Percentiles rank a stretch among this genome's conserved stretches.
phyloP scores from a whole-genome alignment of 2,797 vertebrate genomes.

The Cyprinodon diabolis region DNA sequence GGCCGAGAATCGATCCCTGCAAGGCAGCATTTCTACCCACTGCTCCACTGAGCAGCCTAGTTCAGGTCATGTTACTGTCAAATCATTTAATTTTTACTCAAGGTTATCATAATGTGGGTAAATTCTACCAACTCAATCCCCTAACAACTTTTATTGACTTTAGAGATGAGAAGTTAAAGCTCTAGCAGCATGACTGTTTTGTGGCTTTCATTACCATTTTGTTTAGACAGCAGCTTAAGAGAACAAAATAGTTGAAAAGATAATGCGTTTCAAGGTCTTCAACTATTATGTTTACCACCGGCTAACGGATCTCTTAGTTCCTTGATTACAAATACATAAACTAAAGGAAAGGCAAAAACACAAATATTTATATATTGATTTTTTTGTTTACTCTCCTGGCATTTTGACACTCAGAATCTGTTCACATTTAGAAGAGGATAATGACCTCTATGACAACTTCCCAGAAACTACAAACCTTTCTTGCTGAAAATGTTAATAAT shows the following conservation, averaged over 20 bases:
- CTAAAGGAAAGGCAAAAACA: background rate
- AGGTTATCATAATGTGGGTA: background rate
- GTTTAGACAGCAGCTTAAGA: background rate
- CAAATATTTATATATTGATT: background rate
- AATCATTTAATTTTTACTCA: background rate
- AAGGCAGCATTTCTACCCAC: too few species aligned
- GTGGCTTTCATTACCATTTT: background rate
- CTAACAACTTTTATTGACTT: background rate
- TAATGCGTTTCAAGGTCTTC: background rate
- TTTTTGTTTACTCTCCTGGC: background rate
- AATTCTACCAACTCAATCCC: background rate
- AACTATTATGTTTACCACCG: conserved; percentile 1
- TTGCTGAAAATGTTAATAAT: background rate
- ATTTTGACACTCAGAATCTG: background rate
- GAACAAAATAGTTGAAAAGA: background rate
- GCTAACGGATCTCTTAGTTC: background rate
- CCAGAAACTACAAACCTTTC: background rate
- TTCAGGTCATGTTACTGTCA: background rate
- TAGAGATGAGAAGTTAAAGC: background rate
- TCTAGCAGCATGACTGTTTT: background rate
- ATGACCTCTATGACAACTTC: background rate
- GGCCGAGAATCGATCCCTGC: too few species aligned
- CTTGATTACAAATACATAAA: background rate
- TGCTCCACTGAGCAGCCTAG: too few species aligned
- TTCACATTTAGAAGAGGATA: background rate